phyloP scores from a whole-genome alignment of 2,888 invertebrate species.

The Plagodis pulveraria region DNA sequence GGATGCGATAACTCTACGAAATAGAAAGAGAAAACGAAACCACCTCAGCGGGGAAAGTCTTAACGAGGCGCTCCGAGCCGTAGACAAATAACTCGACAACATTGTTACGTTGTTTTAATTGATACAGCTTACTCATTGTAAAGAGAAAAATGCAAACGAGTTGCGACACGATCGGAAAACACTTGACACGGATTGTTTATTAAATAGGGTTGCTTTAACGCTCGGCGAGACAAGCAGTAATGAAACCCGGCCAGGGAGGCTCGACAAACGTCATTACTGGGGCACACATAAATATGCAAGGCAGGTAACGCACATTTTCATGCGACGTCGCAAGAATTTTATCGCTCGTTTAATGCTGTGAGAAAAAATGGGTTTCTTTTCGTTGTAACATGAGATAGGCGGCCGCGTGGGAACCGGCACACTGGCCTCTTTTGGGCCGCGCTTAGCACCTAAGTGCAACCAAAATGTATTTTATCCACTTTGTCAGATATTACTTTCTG shows the following conservation, averaged over 20 bases:
- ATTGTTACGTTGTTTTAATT: slow-evolving; percentile 63
- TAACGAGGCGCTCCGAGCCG: slow-evolving; percentile 54
- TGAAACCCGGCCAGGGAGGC: slow-evolving; percentile 70
- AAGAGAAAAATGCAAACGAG: slow-evolving; percentile 67
- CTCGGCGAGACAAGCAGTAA: slow-evolving; percentile 65
- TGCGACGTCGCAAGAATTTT: slow-evolving; percentile 85
- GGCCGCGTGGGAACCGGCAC: slow-evolving; percentile 78
- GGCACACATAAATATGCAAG: slow-evolving; percentile 84
- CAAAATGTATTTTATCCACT: slow-evolving; percentile 75
- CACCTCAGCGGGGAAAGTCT: slow-evolving; percentile 47
- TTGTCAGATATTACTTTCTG: slow-evolving; percentile 78
- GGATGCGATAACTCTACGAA: slow-evolving; percentile 45
- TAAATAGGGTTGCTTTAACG: slow-evolving; percentile 67
- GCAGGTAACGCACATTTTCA: slow-evolving; percentile 85
- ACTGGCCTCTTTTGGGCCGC: slow-evolving; percentile 56
- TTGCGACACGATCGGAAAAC: slow-evolving; percentile 67
- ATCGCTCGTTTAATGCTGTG: slow-evolving; percentile 83
- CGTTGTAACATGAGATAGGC: slow-evolving; percentile 75
- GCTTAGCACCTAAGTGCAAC: slow-evolving; percentile 77
- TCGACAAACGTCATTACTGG: slow-evolving; percentile 82
- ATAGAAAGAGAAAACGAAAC: slow-evolving; percentile 51
- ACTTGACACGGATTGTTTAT: slow-evolving; percentile 76
- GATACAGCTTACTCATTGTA: slow-evolving; percentile 59
- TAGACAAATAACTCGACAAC: slow-evolving; percentile 53
- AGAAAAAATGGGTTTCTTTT: slow-evolving; percentile 79